A percentile compares a stretch with the other conserved stretches of the same genome.
Conservation (phyloP, 1,140 invertebrate genomes). For the Steinernema feltiae region DNA sequence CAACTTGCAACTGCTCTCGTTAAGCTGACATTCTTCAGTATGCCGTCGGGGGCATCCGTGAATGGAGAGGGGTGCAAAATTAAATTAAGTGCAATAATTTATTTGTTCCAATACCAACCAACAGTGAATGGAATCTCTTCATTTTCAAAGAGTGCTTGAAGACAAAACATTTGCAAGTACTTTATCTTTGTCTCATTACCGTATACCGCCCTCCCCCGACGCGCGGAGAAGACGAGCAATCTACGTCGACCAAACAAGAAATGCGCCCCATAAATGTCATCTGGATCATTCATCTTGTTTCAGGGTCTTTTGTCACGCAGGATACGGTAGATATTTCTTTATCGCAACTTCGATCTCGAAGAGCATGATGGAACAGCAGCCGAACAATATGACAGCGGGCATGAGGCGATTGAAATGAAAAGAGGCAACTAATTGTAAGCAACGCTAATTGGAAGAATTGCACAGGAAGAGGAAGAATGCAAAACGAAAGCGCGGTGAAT, state of each 20-base stretch:
- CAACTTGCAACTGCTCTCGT: background rate
- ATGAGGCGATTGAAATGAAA: background rate
- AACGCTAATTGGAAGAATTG: background rate
- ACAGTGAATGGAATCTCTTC: too few species aligned
- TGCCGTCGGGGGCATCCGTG: too few species aligned
- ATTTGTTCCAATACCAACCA: too few species aligned
- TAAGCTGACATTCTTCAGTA: too few species aligned
- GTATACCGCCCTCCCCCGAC: background rate
- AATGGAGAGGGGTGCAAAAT: too few species aligned
- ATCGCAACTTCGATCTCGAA: background rate
- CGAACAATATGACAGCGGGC: background rate
- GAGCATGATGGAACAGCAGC: background rate
- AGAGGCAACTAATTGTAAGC: background rate
- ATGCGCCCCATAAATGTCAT: background rate
- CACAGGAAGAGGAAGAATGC: too few species aligned
- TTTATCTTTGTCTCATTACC: background rate
- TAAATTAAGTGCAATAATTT: too few species aligned
- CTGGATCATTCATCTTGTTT: conserved; percentile 6
- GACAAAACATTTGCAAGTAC: too few species aligned
- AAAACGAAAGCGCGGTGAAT: too few species aligned
- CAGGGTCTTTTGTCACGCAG: conserved; percentile 5
- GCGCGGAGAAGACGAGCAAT: conserved; percentile 3
- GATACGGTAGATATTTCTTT: background rate
- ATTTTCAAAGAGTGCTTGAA: too few species aligned
- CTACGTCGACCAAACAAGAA: background rate